A percentile compares a stretch with the other conserved stretches of the same genome.
phyloP scores from a whole-genome alignment of 2,797 vertebrate species.

The Denticeps clupeoides region DNA sequence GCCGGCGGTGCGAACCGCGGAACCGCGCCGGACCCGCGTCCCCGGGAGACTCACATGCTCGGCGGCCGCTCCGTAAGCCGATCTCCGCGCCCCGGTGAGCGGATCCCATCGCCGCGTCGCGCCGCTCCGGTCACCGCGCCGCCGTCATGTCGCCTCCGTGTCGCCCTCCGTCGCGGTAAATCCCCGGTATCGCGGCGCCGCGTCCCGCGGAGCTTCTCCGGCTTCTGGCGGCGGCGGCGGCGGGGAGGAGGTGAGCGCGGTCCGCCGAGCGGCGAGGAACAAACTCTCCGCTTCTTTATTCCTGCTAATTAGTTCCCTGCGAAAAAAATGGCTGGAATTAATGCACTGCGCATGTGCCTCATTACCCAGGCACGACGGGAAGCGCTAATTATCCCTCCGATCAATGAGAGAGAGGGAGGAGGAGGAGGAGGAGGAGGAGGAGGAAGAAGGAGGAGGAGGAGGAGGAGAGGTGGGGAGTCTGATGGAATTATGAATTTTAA shows the following conservation, averaged over 20 bases:
- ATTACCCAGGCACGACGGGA: constrained; percentile 99
- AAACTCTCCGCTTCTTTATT: constrained; percentile 99
- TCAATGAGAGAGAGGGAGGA: constrained; percentile 96
- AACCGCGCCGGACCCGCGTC: too few species aligned
- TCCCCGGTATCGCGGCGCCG: too few species aligned
- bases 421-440: constrained; percentile 48
- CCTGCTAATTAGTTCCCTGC: constrained; percentile 99
- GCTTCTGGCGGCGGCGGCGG: too few species aligned
- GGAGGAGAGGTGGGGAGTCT: constrained; percentile 5
- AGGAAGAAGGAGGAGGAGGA: constrained; percentile 58
- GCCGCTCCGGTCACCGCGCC: too few species aligned
- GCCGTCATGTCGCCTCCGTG: too few species aligned
- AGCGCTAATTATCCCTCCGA: constrained; percentile 99
- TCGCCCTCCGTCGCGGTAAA: too few species aligned
- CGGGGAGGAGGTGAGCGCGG: constrained; percentile 89
- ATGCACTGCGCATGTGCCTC: constrained; percentile 99
- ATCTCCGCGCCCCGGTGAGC: constrained; percentile 80
- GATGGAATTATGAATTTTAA: constrained; percentile 29
- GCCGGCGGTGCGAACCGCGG: too few species aligned
- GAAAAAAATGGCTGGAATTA: constrained; percentile 99
- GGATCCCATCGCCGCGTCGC: too few species aligned
- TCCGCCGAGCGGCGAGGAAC: constrained; percentile 94
- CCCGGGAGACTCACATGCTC: constrained; percentile 83
- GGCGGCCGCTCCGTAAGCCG: constrained; percentile 74
- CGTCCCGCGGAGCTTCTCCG: too few species aligned